Evolutionary conservation across 1,140 invertebrate genomes (phyloP).

Genomic region (Hyphantria cunea): DNA sequence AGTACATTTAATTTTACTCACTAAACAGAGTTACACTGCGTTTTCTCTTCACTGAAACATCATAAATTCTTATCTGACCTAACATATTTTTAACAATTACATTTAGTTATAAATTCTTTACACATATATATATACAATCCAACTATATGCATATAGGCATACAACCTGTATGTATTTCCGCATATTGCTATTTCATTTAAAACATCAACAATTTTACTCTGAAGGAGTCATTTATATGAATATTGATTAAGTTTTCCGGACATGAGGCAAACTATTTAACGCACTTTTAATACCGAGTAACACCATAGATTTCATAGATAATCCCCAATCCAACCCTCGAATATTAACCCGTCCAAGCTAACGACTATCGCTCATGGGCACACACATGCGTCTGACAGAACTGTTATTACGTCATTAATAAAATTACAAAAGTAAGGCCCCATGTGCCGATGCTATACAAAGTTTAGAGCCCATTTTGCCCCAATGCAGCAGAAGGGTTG

Average conservation of each 20-base stretch:
- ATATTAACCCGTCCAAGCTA: constrained; percentile 76
- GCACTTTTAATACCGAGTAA: constrained; percentile 38
- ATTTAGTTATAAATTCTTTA: too few relatives aligned
- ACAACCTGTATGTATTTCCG: too few relatives aligned
- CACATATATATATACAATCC: too few relatives aligned
- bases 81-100: too few relatives aligned
- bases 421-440: constrained; percentile 79
- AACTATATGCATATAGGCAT: too few relatives aligned
- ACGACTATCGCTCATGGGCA: constrained; percentile 77
- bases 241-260: background rate
- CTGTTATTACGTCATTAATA: constrained; percentile 82
- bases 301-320: constrained; percentile 61
- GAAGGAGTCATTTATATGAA: too few relatives aligned
- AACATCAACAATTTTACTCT: too few relatives aligned
- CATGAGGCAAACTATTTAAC: constrained; percentile 12
- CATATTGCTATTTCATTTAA: too few relatives aligned
- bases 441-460: constrained; percentile 61
- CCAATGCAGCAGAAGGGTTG: constrained; percentile 57
- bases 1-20: too few relatives aligned
- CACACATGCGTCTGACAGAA: constrained; percentile 79
- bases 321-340: constrained; percentile 65
- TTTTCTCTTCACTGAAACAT: too few relatives aligned
- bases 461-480: constrained; percentile 63
- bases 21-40: too few relatives aligned
- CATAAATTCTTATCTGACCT: too few relatives aligned